These are phyloP conservation scores for Oeneis ivallda DNA, from an alignment of 2,888 invertebrate genomes.

Conservation along the genomic window DNA sequence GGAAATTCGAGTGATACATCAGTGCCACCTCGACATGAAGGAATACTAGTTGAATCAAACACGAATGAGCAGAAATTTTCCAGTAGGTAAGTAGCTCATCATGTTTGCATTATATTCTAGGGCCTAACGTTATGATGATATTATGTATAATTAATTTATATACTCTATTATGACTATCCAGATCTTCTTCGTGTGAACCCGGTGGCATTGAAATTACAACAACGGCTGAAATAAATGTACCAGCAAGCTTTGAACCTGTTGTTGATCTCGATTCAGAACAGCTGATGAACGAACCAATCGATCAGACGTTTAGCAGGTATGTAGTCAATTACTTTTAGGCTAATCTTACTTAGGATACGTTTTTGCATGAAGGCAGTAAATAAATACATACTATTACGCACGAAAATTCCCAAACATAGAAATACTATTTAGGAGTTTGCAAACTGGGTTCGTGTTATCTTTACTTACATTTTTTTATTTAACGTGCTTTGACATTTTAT, in stretches of 20 bases:
- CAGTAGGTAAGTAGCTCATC: not conserved
- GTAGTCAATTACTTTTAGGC: too few species aligned
- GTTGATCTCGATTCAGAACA: not conserved
- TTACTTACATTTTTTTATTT: too few species aligned
- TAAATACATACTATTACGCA: too few species aligned
- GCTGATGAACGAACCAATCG: too few species aligned
- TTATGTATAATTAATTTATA: not conserved
- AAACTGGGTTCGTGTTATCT: too few species aligned
- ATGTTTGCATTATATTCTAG: not conserved
- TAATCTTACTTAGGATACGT: too few species aligned
- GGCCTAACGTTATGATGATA: too few species aligned
- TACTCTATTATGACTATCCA: not conserved
- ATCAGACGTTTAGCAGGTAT: too few species aligned
- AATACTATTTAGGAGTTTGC: too few species aligned
- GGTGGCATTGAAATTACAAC: not conserved
- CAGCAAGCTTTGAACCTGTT: not conserved
- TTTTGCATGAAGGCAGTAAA: too few species aligned
- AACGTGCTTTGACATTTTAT: too few species aligned
- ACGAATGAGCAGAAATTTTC: not conserved
- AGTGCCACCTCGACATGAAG: not conserved
- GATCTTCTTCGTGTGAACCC: not conserved
- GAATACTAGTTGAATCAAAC: not conserved
- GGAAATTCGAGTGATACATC: not conserved
- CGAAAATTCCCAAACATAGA: too few species aligned
- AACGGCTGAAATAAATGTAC: not conserved